Evolutionary conservation across 2,113 vertebrate species (phyloP), one percentile per base, ranked within the genome.

Genomic region (Sula dactylatra): DNA sequence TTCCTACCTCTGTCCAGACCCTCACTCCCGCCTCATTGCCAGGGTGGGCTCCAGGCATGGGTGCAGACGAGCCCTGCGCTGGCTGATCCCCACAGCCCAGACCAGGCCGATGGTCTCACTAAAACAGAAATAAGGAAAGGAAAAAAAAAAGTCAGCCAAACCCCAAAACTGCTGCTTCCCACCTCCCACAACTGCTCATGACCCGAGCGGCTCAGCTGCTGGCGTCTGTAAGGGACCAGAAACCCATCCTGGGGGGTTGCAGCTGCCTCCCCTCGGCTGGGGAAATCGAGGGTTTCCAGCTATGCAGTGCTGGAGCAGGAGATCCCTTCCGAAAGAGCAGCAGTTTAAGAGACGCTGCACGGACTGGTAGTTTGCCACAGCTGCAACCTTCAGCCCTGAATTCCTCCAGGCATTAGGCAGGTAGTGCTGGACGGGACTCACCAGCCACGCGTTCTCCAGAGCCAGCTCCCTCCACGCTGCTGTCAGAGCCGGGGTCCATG

Each of bases 11-110:
- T 24, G 9, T n/a, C 19, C 3, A 4, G 26, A 27, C 31, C 65
- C 44, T 49, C 44, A 0, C 54, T 36, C 49, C 62, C 0, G 6
- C 16, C 20, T 38, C 29, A 5, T 4, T 3, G 2, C 80, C 10
- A 54, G 27, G 54, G 17, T 21, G 76, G 45, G 32, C 58, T 78
- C 58, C 45, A 9, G 19, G 44, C 42, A 2, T 9, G 8, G 6
- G 20, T 9, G 7, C 4, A 3, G 59, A 10, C 1, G 2, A 45
- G 15, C 13, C 29, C n/a, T 11, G 2, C 1, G 24, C 73, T 12
- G 73, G 55, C 42, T 22, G 34, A 16, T 16, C 17, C 27, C 26
- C 1, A 3, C 32, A 24, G 62, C 50, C 4, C 7, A 3, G 25
- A 2, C 18, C 31, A 16, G 38, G 14, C n/a, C 3, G 4, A 16